These are phyloP conservation scores for Augiades crinisus DNA, from an alignment of 2,888 invertebrate species.

Conservation along the genomic window DNA sequence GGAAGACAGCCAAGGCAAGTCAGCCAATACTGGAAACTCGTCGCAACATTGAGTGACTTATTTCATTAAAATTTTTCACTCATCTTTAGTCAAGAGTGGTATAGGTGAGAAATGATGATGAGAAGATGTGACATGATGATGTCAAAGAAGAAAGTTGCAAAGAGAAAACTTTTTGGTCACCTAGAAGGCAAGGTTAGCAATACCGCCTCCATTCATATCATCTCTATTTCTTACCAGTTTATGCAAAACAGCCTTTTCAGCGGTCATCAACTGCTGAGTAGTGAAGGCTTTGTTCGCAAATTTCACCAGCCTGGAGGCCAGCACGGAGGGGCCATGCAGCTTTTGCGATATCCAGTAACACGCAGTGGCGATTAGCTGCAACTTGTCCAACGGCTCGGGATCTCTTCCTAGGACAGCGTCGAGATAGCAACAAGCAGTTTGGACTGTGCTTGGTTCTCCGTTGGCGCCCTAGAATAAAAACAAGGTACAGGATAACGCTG, in stretches of 20 bases:
- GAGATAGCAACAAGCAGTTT: constrained; percentile 61
- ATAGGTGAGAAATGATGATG: no score
- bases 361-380: constrained; percentile 61
- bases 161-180: no score
- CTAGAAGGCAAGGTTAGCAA: no score
- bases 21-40: no score
- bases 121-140: no score
- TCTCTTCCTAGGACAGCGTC: constrained; percentile 48
- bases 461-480: constrained; percentile 40
- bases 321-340: constrained; percentile 43
- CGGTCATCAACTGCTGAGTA: constrained; percentile 37
- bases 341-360: constrained; percentile 69
- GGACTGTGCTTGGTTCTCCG: constrained; percentile 56
- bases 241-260: constrained; percentile 50
- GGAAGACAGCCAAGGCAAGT: no score
- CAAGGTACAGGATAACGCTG: not conserved
- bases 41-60: no score
- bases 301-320: constrained; percentile 46
- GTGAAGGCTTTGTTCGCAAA: constrained; percentile 49
- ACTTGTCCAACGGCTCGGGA: constrained; percentile 42
- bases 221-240: constrained; percentile 46
- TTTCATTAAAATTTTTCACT: no score
- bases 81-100: no score
- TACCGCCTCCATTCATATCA: no score
- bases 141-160: no score